Evolutionary conservation across 2,888 invertebrate species (phyloP), one percentile per base, ranked within the genome.

Genomic region (Leptopilina myrica): DNA sequence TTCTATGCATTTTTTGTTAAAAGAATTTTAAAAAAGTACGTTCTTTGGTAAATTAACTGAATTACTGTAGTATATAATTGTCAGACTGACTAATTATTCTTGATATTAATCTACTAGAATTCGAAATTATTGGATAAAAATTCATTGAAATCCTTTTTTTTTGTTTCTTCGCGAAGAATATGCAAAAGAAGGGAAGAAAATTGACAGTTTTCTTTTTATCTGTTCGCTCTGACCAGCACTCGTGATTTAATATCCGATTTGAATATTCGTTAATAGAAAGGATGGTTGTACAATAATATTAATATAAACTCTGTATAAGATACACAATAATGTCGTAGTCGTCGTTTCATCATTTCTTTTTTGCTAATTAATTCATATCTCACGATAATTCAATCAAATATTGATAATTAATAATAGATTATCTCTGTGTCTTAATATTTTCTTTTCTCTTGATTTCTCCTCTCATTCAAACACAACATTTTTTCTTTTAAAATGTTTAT

Each of bases 271-370:
- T 86, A 86, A 88, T 88, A 89, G 85, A 89, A 89, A 33, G 88
- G 87, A 88, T 87, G 85, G 85, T 89, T 87, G 87, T 82, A 85
- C 73, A 88, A 87, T 89, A 87, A 89, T 90, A 90, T 49, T 86
- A 89, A 89, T 90, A 90, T 90, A 90, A 87, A 91, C 90, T 91
- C 88, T 90, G 90, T 88, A 88, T 89, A 90, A 90, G 87, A 90
- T 90, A 90, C 88, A 90, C 88, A 90, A 90, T 91, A 90, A 89
- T 90, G 87, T 88, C 86, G 81, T 85, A 81, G 84, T 78, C 33
- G 56, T 75, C 33, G 33, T 33, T 33, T 75, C 40, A 59, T n/a
- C 9, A 76, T 77, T 53, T 79, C 20, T 43, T 73, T 79, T 43
- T 43, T 75, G 56, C 64, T 67, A 76, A 11, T 9, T 76, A 79